Evolutionary conservation across 2,888 invertebrate genomes (phyloP), one percentile per base, ranked within the genome.

Genomic region (Lordiphosa fenestrarum): DNA sequence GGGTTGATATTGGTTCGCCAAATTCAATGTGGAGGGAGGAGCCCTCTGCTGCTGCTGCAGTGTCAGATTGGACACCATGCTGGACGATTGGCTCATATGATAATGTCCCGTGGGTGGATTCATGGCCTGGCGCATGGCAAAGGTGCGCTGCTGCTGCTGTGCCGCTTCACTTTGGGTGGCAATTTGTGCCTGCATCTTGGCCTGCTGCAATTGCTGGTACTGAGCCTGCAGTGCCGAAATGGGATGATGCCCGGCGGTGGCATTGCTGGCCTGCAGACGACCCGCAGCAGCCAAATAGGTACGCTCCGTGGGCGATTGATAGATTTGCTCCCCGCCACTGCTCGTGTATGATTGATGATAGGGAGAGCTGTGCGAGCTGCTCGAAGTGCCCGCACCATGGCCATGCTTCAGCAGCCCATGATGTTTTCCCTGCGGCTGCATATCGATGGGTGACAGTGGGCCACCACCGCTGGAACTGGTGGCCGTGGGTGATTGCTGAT

Each of bases 91-190:
- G 70, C 88, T 88, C 85, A 89, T 87, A 49, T 89, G 89, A 44
- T 86, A 89, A 59, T 89, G 89, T 9, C 82, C 75, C 38, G 92
- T 91, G 66, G 93, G 93, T 66, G 93, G 92, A 66, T 92, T 91
- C 56, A 93, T 84, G 12, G 92, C 88, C 87, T 93, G 93, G 0
- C 93, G 88, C 83, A 93, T 90, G 41, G 93, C 93, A 85, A 93
- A 93, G 49, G 92, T 92, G 61, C 92, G 91, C 70, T 93, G 93
- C 81, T 93, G 93, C 68, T 92, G 91, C 89, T 92, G 91, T 71
- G 91, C 90, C 21, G 93, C 92, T 78, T 93, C 92, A 71, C 91
- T 92, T 69, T 93, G 93, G 66, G 92, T 92, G 69, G 91, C 92
- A 80, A 93, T 87, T 84, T 93, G 93, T 37, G 92, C 92, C 71